Evolutionary conservation across 1,140 invertebrate genomes (phyloP), one percentile per base, ranked within the genome.

Genomic region (Leucophenga varia): DNA sequence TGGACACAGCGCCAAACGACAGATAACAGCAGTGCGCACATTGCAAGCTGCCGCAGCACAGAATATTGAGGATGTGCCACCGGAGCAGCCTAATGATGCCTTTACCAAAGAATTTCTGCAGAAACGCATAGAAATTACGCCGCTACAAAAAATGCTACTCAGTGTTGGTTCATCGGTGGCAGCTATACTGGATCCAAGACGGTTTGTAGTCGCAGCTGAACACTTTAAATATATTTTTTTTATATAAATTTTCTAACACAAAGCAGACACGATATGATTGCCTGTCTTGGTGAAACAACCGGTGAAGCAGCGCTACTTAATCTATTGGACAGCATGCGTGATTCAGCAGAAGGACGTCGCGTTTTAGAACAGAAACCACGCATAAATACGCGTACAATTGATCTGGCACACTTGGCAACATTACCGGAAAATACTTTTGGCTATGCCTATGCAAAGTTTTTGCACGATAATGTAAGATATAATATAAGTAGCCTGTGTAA

Each of bases 261-360:
- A 6, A 13, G 3, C 56, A 82, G 87, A 41, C 85, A 81, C n/a
- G 94, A 98, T 74, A 93, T 96, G 91, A 91, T 98, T 59, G 91
- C 93, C 28, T 89, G 91, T 55, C 79, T 97, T 43, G 93, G 93
- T 3, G 95, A 97, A 79, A 89, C 90, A 0, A 93, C 91, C 3
- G 92, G 92, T 1, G 76, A 81, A 54, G 57, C 59, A 28, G 88
- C 91, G 7, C 77, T 95, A 1, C 63, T 78, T 49, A 82, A 84
- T 70, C 90, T 94, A 83, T 52, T 81, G 22, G 74, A 77, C 31
- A 81, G 78, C 14, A 79, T 79, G 78, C 60, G 77, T 61, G 44
- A 55, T 31, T 79, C 82, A 60, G 64, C 77, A 17, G 89, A 91
- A 78, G 90, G 92, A 12, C 67, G 70, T 19, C 76, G 84, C 52